These are phyloP conservation scores for Crambe crambe DNA, from an alignment of 37 sponge, comb jelly and placozoan species.

Conservation along the genomic window DNA sequence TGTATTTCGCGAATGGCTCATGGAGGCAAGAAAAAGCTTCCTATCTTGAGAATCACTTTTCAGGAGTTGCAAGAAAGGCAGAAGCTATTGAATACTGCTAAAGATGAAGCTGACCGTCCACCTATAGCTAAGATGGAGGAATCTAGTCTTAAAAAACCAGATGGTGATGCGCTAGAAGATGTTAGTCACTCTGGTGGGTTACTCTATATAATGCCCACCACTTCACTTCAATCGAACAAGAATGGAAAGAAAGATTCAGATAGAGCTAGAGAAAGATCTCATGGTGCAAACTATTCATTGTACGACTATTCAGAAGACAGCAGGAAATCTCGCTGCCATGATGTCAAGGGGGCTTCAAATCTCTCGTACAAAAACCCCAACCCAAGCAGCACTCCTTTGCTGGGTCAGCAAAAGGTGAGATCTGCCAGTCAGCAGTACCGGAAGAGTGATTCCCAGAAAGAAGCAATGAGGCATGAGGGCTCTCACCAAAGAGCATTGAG, in stretches of 20 bases:
- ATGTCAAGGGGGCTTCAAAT: no score
- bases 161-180: background rate
- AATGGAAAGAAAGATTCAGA: background rate
- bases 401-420: no score
- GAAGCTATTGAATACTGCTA: background rate
- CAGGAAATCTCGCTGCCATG: no score
- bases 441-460: background rate
- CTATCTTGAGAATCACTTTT: conserved; percentile 4
- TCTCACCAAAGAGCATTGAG: background rate
- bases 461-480: background rate
- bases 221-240: background rate
- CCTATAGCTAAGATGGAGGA: background rate
- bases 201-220: conserved; percentile 48
- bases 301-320: no score
- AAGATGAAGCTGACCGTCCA: background rate
- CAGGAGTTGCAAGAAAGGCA: background rate
- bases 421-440: no score
- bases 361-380: no score
- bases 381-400: no score
- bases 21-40: background rate
- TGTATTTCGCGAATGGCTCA: background rate
- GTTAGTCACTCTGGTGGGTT: background rate
- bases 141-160: background rate
- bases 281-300: no score
- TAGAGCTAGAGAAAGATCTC: background rate